A percentile compares a stretch with the other conserved stretches of the same genome.
phyloP scores from a whole-genome alignment of 2,888 invertebrate species.

The Megalurothrips usitatus region DNA sequence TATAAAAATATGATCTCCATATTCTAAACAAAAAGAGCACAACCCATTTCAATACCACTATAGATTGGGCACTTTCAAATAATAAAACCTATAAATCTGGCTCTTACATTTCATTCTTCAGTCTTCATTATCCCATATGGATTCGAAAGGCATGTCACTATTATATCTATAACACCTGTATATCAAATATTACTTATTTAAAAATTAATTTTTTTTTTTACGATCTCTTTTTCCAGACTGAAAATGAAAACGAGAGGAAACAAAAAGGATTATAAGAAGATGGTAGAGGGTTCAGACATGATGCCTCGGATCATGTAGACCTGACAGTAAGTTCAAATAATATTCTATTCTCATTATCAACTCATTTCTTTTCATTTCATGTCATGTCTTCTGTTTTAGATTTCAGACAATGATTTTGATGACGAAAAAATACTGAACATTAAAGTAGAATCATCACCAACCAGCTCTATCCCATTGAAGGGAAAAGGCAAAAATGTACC shows the following conservation, averaged over 20 bases:
- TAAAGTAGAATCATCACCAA: too few species aligned
- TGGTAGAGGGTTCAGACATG: too few species aligned
- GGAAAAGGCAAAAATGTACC: too few species aligned
- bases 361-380: background rate
- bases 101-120: background rate
- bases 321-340: background rate
- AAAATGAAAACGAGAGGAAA: background rate
- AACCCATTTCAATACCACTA: background rate
- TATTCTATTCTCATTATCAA: too few species aligned
- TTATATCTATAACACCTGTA: too few species aligned
- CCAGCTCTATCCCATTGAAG: too few species aligned
- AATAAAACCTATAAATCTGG: background rate
- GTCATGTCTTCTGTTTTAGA: too few species aligned
- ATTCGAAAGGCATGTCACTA: background rate
- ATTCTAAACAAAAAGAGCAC: background rate
- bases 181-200: too few species aligned
- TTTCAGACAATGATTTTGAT: background rate
- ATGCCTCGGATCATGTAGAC: background rate
- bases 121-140: background rate
- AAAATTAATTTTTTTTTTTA: too few species aligned
- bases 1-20: background rate
- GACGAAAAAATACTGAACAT: too few species aligned
- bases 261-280: background rate
- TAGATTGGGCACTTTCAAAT: background rate
- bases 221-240: background rate